Conservation (phyloP, 1,140 invertebrate genomes). For the Eriosoma lanigerum region DNA sequence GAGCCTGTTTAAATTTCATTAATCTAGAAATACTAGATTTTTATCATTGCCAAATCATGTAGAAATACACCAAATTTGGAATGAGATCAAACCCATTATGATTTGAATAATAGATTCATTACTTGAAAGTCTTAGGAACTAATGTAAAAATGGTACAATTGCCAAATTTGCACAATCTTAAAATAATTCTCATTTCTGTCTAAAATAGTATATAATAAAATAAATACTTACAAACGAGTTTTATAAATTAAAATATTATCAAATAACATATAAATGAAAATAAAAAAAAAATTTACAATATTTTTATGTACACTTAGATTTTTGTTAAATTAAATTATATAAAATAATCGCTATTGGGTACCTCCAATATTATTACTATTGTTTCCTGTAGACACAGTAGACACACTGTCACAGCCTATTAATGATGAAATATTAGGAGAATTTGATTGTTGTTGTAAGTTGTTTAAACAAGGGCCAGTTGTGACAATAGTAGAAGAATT, state of each 20-base stretch:
- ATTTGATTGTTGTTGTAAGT: neutral
- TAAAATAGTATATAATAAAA: no score
- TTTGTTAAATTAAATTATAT: neutral
- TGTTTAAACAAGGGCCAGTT: neutral
- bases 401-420: slow-evolving; percentile 1
- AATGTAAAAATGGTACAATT: no score
- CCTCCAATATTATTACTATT: slow-evolving; percentile 17
- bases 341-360: neutral
- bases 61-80: no score
- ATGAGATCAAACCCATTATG: no score
- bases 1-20: no score
- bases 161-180: no score
- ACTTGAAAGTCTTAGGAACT: no score
- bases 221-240: no score
- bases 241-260: neutral
- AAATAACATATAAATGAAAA: neutral
- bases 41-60: no score
- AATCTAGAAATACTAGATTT: no score
- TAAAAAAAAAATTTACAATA: neutral
- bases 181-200: no score
- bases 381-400: neutral
- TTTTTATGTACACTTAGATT: neutral
- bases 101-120: no score
- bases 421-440: slow-evolving; percentile 7
- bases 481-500: neutral